These are phyloP conservation scores for Oscheius sp. DNA, from an alignment of 2,888 invertebrate species.

Conservation along the genomic window DNA sequence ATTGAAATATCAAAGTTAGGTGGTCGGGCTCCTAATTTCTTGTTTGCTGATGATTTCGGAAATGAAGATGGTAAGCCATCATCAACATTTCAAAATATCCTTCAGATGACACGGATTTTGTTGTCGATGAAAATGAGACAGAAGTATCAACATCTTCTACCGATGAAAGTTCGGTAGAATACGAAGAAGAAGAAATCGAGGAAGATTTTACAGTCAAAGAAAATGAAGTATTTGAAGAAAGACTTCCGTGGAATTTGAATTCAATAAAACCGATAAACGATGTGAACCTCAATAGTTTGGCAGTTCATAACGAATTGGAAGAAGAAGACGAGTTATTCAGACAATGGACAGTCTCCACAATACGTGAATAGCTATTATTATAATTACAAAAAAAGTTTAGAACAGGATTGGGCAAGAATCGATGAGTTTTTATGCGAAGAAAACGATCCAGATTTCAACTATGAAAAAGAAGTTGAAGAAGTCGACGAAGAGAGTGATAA, in stretches of 20 bases:
- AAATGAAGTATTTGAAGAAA: background rate
- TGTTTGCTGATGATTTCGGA: background rate
- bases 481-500: conserved; percentile 1
- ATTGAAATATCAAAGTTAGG: background rate
- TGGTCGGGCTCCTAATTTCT: conserved; percentile 5
- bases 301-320: background rate
- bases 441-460: conserved; percentile 8
- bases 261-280: too few species aligned
- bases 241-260: background rate
- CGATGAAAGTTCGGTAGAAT: background rate
- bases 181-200: background rate
- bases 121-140: background rate
- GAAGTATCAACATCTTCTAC: background rate
- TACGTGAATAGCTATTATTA: background rate
- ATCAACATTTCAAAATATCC: too few species aligned
- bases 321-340: background rate
- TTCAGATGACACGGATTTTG: conserved; percentile 7
- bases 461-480: conserved; percentile 1
- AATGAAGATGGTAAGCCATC: too few species aligned
- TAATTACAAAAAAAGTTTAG: too few species aligned
- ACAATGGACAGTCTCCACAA: background rate
- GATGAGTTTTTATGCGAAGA: background rate
- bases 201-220: background rate
- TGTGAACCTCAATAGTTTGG: conserved; percentile 4
- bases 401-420: background rate